Percentiles rank a stretch among this genome's conserved stretches.
These are phyloP conservation scores for Lathronympha strigana DNA, from an alignment of 2,888 invertebrate species.

Conservation along the genomic window DNA sequence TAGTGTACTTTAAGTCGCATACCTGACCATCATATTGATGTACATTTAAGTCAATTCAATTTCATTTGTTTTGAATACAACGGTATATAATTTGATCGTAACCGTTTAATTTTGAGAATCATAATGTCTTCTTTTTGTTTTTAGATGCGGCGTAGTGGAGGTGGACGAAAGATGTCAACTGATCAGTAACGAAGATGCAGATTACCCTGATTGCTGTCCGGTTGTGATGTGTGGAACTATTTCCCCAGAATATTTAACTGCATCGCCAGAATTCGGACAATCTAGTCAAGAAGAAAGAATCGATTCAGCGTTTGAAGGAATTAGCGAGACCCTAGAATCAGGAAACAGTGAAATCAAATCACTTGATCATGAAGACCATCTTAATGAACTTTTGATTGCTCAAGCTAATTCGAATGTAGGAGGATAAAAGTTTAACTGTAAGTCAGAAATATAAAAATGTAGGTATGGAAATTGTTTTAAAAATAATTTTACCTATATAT, in stretches of 20 bases:
- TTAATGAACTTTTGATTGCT: conserved; percentile 1
- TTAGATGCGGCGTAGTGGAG: conserved; percentile 8
- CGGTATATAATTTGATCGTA: too few species aligned
- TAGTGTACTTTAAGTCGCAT: too few species aligned
- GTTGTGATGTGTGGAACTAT: neutral
- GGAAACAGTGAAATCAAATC: neutral
- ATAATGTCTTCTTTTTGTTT: too few species aligned
- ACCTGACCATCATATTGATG: too few species aligned
- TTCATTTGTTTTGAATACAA: too few species aligned
- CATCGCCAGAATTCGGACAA: neutral
- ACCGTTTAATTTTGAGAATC: too few species aligned
- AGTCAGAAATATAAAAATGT: too few species aligned
- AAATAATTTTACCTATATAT: too few species aligned
- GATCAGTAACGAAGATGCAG: neutral
- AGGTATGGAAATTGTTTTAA: too few species aligned
- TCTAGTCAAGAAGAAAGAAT: neutral
- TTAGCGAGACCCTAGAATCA: neutral
- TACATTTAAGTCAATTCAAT: too few species aligned
- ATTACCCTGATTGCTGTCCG: conserved; percentile 15
- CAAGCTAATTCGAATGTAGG: neutral
- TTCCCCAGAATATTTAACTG: neutral
- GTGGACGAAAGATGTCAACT: neutral
- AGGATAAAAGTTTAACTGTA: neutral
- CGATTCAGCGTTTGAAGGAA: neutral
- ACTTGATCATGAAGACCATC: neutral